Evolutionary conservation across 2,888 invertebrate genomes (phyloP).

Genomic region (Xylophagus ater): DNA sequence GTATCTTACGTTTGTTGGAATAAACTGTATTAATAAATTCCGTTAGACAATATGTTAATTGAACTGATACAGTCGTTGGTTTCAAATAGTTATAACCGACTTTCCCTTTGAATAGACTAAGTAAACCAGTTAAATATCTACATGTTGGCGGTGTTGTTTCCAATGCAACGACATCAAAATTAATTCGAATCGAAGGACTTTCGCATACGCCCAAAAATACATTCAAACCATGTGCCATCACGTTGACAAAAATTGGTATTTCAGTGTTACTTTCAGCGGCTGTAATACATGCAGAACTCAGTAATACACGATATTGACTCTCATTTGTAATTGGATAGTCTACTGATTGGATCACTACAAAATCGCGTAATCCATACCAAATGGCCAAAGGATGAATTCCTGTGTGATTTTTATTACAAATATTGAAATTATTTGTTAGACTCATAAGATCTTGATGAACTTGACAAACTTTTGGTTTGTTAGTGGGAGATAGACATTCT

Average conservation of each 20-base stretch:
- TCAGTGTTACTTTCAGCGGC: conserved; percentile 68
- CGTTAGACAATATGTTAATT: conserved; percentile 50
- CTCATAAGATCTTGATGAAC: conserved; percentile 46
- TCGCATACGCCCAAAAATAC: conserved; percentile 72
- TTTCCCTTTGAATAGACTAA: conserved; percentile 84
- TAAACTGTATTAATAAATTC: conserved; percentile 35
- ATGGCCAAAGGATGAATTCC: conserved; percentile 49
- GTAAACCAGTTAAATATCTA: conserved; percentile 61
- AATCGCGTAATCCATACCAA: conserved; percentile 76
- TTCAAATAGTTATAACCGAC: conserved; percentile 50
- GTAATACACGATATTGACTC: conserved; percentile 61
- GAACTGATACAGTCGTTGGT: conserved; percentile 53
- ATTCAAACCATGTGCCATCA: conserved; percentile 61
- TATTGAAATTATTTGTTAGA: conserved; percentile 52
- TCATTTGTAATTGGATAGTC: conserved; percentile 50
- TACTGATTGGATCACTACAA: conserved; percentile 61
- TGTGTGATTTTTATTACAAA: conserved; percentile 34
- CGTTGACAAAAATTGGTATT: conserved; percentile 79
- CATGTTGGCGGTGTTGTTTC: conserved; percentile 69
- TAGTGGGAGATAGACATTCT: conserved; percentile 18
- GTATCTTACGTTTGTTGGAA: conserved; percentile 22
- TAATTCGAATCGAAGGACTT: conserved; percentile 62
- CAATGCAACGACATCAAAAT: conserved; percentile 82
- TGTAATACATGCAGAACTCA: conserved; percentile 74
- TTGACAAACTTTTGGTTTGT: conserved; percentile 34